A percentile compares a stretch with the other conserved stretches of the same genome.
phyloP scores from a whole-genome alignment of 2,888 invertebrate genomes.

The Pyrrhia umbra region DNA sequence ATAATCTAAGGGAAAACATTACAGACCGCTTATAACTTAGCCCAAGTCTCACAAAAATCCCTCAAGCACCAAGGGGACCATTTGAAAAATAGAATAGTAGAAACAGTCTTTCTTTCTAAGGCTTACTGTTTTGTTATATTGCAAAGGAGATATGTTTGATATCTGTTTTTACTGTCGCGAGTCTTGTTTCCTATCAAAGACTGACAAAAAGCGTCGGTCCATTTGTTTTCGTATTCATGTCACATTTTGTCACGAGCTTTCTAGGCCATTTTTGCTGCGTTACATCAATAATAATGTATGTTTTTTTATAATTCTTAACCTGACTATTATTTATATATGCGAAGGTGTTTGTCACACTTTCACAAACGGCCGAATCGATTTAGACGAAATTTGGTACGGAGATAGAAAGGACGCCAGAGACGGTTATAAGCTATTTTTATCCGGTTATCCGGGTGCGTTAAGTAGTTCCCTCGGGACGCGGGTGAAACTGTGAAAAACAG shows the following conservation, averaged over 20 bases:
- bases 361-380: too few species aligned
- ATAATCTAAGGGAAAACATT: background rate
- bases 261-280: background rate
- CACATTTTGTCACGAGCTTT: background rate
- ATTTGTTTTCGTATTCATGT: constrained; percentile 3
- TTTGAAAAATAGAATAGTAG: constrained; percentile 30
- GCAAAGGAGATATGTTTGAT: constrained; percentile 31
- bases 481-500: too few species aligned
- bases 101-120: constrained; percentile 25
- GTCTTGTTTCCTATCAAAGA: constrained; percentile 1
- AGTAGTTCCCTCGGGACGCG: too few species aligned
- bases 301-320: too few species aligned
- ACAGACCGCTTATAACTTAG: constrained; percentile 19
- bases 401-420: too few species aligned
- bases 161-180: constrained; percentile 38
- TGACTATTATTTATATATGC: too few species aligned
- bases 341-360: too few species aligned
- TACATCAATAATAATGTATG: background rate
- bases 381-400: too few species aligned
- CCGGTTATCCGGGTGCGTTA: too few species aligned
- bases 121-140: constrained; percentile 32
- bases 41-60: constrained; percentile 11
- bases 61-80: constrained; percentile 15
- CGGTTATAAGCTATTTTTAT: too few species aligned
- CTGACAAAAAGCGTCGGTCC: background rate